These are phyloP conservation scores for Hydriomena furcata DNA, from an alignment of 2,888 invertebrate genomes.

Conservation along the genomic window DNA sequence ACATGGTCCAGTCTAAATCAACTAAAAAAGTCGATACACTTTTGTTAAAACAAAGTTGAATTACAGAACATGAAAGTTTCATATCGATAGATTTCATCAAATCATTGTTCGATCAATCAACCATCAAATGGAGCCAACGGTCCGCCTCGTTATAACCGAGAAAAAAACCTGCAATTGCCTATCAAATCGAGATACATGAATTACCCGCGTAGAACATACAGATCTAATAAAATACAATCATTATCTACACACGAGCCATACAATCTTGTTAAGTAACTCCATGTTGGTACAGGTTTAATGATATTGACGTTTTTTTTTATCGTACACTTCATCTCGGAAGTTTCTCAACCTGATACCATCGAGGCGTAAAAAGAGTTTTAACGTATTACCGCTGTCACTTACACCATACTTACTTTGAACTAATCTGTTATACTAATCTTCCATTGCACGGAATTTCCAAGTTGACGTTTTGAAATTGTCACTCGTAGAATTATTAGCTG, in stretches of 20 bases:
- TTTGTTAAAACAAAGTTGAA: not conserved
- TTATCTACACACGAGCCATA: constrained; percentile 63
- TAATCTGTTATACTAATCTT: constrained; percentile 55
- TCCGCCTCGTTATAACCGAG: constrained; percentile 27
- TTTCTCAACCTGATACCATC: constrained; percentile 55
- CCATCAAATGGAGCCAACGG: constrained; percentile 15
- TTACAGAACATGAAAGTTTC: not conserved
- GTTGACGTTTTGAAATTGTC: constrained; percentile 72
- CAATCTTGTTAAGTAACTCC: constrained; percentile 72
- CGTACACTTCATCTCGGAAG: constrained; percentile 58
- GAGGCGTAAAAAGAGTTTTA: constrained; percentile 54
- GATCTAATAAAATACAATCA: constrained; percentile 66
- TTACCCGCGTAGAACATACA: constrained; percentile 54
- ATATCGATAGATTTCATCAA: constrained; percentile 14
- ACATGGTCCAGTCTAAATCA: no score
- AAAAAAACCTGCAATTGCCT: constrained; percentile 33
- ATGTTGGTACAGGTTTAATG: constrained; percentile 65
- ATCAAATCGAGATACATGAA: constrained; percentile 53
- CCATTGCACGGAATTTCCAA: constrained; percentile 65
- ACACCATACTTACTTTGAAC: constrained; percentile 13
- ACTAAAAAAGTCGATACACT: not conserved
- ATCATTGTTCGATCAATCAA: constrained; percentile 25
- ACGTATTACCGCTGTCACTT: constrained; percentile 66
- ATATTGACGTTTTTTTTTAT: constrained; percentile 72
- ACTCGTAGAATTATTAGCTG: constrained; percentile 69